phyloP scores from a whole-genome alignment of 1,140 invertebrate species.

The Drosophila paulistorum region DNA sequence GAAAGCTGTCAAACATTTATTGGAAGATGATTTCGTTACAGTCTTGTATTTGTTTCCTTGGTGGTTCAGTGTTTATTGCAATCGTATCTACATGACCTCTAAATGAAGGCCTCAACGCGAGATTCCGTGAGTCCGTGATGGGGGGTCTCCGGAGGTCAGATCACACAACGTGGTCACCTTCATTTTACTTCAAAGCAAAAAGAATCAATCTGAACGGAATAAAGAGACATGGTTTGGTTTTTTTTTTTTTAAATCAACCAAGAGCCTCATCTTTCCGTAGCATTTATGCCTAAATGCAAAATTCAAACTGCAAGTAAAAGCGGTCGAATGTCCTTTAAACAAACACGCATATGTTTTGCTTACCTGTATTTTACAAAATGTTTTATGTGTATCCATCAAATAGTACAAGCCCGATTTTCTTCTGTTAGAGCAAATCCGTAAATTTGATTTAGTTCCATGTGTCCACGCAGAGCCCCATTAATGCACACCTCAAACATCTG shows the following conservation, averaged over 20 bases:
- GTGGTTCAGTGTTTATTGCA: neutral
- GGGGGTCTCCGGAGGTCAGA: neutral
- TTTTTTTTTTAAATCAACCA: neutral
- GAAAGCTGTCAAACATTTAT: constrained; percentile 67
- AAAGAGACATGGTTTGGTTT: neutral
- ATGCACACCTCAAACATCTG: no score
- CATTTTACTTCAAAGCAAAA: neutral
- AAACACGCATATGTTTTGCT: no score
- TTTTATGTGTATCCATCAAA: no score
- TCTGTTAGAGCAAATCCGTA: no score
- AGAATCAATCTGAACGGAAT: neutral
- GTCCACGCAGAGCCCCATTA: no score
- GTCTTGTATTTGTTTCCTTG: neutral
- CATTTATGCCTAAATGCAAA: neutral
- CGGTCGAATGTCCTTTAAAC: no score
- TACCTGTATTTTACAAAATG: no score
- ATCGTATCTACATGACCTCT: neutral
- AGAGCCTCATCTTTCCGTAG: neutral
- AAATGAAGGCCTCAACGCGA: neutral
- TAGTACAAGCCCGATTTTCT: no score
- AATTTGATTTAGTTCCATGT: no score
- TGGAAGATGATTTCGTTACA: neutral
- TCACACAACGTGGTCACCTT: constrained; percentile 1
- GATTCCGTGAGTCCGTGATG: neutral
- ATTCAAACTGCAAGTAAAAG: no score